Evolutionary conservation across 2,888 invertebrate genomes (phyloP), one percentile per base, ranked within the genome.

Genomic region (Chrysotoxum bicinctum): DNA sequence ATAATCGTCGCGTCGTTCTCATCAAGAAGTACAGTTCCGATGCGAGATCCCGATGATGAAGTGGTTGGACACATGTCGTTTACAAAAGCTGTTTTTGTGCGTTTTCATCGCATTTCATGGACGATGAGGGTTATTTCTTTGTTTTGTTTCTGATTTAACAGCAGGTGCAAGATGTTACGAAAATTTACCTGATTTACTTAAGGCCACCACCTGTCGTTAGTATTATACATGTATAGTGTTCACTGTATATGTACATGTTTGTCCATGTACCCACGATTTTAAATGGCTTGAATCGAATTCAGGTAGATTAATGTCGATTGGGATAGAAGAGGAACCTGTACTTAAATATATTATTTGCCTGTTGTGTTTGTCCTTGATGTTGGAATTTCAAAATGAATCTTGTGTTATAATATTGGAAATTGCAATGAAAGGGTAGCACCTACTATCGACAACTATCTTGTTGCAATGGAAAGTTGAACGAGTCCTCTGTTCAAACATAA

Each of bases 131-230:
- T 16, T 32, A 23, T 58, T 66, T 66, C 45, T 60, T 60, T 56
- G 37, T 10, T 70, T 64, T 75, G 64, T 70, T 69, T 50, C 54
- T 79, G 74, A 70, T 79, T 74, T 83, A 78, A 69, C 69, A 43
- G 83, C 83, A 83, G 83, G 83, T 83, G 83, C 83, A 83, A 78
- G 48, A 70, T 60, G 69, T 69, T 74, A 69, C 62, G 74, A 58
- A 69, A 37, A 69, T 50, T 76, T 76, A 70, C 76, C 76, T 70
- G 81, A 81, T 81, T 76, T 83, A 73, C 74, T 54, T 52, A 69
- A 58, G 74, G 62, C 50, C 21, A 58, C 83, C 83, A 83, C 83
- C 83, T 83, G 83, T 83, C 74, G 79, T 83, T 69, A 69, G 68
- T 45, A 43, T 45, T 45, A 2, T 7, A 50, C 12, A 4, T 12